Evolutionary conservation across 2,113 vertebrate genomes (phyloP).

Genomic region (Fregetta grallaria): DNA sequence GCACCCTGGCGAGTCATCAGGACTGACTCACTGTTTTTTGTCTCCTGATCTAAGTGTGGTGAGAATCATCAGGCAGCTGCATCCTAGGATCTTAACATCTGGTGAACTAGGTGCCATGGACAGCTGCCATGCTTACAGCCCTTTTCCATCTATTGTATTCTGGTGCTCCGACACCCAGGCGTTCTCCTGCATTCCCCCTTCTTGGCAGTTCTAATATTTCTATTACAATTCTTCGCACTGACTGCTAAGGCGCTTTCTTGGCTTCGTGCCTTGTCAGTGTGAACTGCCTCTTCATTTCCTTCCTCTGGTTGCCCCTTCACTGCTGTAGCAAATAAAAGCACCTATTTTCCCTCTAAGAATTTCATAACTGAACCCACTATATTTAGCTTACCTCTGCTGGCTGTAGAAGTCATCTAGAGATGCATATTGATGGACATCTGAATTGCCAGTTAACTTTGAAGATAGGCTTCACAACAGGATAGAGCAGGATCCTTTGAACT

Average conservation of each 20-base stretch:
- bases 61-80: neutral
- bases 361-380: neutral
- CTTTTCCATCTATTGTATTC: neutral
- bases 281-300: neutral
- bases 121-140: neutral
- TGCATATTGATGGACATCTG: neutral
- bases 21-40: neutral
- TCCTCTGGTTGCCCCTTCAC: neutral
- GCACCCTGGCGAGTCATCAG: neutral
- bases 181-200: neutral
- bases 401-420: neutral
- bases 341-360: neutral
- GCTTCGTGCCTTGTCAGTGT: neutral
- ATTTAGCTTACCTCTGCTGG: neutral
- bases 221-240: neutral
- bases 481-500: neutral
- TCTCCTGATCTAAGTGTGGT: neutral
- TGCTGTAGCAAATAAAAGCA: neutral
- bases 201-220: neutral
- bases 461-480: neutral
- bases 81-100: neutral
- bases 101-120: neutral
- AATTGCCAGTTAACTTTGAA: neutral
- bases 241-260: neutral
- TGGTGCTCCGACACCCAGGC: neutral